Base-by-base conservation (phyloP, 2,888 invertebrate species). In the Leptinotarsa haldemani region DNA sequence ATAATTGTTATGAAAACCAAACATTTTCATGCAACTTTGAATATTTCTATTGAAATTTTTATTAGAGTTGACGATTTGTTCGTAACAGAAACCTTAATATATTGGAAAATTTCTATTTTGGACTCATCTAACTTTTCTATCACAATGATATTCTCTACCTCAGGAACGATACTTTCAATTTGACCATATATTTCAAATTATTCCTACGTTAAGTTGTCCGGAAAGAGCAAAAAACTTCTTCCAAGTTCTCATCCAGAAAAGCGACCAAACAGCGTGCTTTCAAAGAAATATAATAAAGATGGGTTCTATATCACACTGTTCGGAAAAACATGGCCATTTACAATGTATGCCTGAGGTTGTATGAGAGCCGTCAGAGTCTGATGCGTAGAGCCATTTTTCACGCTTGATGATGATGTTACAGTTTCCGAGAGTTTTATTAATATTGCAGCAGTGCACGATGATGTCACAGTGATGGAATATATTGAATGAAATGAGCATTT, bases 241-340 rank as follows among this genome's bases (percentile, higher is more conserved):
- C 0, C 18, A 16, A 18, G 22, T 58, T 61, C 9, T 7, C 16
- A 16, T 16, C 16, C 25, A n/a, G 16, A 25, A 30, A 30, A 30
- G 25, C 30, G 16, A 30, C 30, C 2, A n/a, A 61, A 25, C 30
- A 15, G 25, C 25, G 13, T 61, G 61, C 61, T 61, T 13, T 16
- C 71, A 69, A 68, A 53, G 71, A 56, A 70, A 74, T 69, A 74
- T 70, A 67, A 70, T 70, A 74, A 74, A 74, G 70, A 74, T 74
- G 70, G 66, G 70, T 70, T 63, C 47, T 63, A 67, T 74, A 70
- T 74, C 74, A 63, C 52, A 61, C 69, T 65, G 65, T 70, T 70
- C 65, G 70, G 66, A 67, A 70, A 74, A 74, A 70, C 74, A 74
- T 70, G 61, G 70, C 63, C 70, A 74, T 74, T 73, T 74, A 67